A percentile compares a stretch with the other conserved stretches of the same genome.
Evolutionary conservation across 2,797 vertebrate species (phyloP).

Genomic region (Megaceryle alcyon): DNA sequence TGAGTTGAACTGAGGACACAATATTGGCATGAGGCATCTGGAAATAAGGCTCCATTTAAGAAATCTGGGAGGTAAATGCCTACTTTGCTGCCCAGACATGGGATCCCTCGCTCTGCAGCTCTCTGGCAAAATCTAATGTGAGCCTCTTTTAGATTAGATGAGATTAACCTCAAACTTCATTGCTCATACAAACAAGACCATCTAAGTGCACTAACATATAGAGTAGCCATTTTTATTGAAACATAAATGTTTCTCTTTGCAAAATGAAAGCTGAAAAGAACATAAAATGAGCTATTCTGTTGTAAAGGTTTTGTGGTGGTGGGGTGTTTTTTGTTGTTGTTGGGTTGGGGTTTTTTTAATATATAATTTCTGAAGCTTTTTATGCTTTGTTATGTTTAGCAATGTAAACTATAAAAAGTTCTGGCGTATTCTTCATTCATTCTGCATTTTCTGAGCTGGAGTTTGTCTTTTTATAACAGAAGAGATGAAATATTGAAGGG

Average conservation of each 20-base stretch:
- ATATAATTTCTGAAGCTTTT: neutral
- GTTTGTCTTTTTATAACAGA: neutral
- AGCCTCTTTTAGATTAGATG: neutral
- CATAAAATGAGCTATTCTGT: neutral
- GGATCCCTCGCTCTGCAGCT: neutral
- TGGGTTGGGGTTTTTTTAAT: neutral
- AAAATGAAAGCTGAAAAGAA: constrained; percentile 10
- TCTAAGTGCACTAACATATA: neutral
- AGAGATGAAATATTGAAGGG: neutral
- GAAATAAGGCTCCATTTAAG: constrained; percentile 24
- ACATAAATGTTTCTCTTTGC: neutral
- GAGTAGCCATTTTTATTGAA: neutral
- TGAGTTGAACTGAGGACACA: constrained; percentile 34
- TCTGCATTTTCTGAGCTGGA: neutral
- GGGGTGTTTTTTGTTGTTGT: too few species aligned
- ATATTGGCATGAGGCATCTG: neutral
- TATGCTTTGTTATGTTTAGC: neutral
- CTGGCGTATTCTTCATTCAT: neutral
- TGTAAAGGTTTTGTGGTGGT: neutral
- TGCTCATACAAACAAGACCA: neutral
- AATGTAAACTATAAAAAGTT: neutral
- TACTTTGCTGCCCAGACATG: neutral
- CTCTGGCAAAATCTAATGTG: neutral
- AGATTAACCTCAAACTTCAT: constrained; percentile 34
- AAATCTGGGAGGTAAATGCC: neutral